phyloP scores from a whole-genome alignment of 2,888 invertebrate species.

The Chrysotoxum bicinctum region DNA sequence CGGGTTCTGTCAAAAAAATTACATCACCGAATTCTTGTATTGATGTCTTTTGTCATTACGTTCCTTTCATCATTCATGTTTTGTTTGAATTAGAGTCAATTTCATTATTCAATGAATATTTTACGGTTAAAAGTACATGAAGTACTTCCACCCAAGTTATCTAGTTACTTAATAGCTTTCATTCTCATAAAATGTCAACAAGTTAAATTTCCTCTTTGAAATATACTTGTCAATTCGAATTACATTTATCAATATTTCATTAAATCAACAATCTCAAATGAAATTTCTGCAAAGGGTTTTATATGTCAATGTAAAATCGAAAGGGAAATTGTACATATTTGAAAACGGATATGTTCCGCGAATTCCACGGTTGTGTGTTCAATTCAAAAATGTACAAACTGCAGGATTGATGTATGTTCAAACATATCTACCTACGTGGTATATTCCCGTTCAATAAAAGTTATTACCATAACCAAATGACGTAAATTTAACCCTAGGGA shows the following conservation, averaged over 20 bases:
- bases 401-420: background rate
- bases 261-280: background rate
- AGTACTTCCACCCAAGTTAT: too few relatives aligned
- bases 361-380: background rate
- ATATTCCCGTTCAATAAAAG: background rate
- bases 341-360: conserved; percentile 4
- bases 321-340: background rate
- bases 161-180: background rate
- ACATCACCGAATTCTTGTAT: too few relatives aligned
- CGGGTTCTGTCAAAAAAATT: too few relatives aligned
- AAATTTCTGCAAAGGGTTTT: background rate
- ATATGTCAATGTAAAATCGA: background rate
- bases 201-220: conserved; percentile 1
- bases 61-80: too few relatives aligned
- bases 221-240: background rate
- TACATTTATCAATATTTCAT: background rate
- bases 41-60: too few relatives aligned
- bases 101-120: too few relatives aligned
- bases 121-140: too few relatives aligned
- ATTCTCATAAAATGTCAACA: background rate
- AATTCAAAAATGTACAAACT: background rate
- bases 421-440: background rate
- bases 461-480: conserved; percentile 8
- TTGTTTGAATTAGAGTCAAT: too few relatives aligned
- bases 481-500: background rate